Base-by-base conservation (phyloP, 2,888 invertebrate species). In the Adineta ricciae region DNA sequence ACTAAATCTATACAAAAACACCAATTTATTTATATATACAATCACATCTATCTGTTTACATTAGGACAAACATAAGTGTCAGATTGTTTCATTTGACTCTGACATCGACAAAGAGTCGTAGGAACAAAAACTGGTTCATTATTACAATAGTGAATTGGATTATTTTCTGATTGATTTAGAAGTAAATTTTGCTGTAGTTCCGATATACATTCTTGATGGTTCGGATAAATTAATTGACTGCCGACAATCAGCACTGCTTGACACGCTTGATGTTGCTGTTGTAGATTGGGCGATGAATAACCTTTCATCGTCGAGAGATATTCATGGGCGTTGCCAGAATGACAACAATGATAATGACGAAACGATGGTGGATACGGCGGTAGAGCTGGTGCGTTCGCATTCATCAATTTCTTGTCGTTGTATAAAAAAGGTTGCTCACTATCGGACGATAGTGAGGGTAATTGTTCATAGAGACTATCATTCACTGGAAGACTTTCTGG, bases 391-490 rank as follows among this genome's bases (percentile, higher is more conserved):
- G 41, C 38, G n/a, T 78, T 41, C 24, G 9, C n/a, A 41, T 38
- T 78, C 3, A 2, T 41, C 14, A 11, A 78, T 41, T n/a, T 78
- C n/a, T 78, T 78, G 0, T 78, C 41, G 24, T 21, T n/a, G n/a
- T 24, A 78, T 78, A 78, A 41, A 78, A 78, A 78, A 41, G 38
- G 78, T 41, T 41, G 38, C 41, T 78, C 78, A 41, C 78, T 78
- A 41, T 78, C 78, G 9, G 78, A 78, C 14, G 78, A 78, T 78
- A 41, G 41, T 9, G 78, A 78, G n/a, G 78, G 78, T 78, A 78
- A 78, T 78, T 78, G 78, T 78, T 78, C 78, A 41, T 78, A 78
- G 21, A 78, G n/a, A 78, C 78, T 78, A 41, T 78, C 78, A 41
- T 41, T 64, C 4, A 19, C 19, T 32, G 5, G 32, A 32, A 64